Conservation (phyloP, 1,140 invertebrate species). For the Leptoteleia sp. region DNA sequence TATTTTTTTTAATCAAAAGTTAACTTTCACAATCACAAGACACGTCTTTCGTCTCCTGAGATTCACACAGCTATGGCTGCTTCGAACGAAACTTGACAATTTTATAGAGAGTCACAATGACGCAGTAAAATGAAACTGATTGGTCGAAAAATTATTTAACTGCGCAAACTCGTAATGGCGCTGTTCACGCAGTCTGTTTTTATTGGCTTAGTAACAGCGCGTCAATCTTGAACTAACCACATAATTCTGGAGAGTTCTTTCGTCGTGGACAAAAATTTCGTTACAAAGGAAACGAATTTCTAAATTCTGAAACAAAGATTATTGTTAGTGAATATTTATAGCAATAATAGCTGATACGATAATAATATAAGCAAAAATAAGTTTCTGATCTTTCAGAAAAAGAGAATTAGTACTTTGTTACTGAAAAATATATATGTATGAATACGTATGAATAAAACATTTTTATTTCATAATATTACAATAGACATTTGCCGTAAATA, state of each 20-base stretch:
- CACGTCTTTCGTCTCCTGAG: constrained; percentile 10
- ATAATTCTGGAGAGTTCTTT: constrained; percentile 34
- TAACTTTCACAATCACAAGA: constrained; percentile 18
- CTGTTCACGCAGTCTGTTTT: neutral
- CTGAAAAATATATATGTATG: no score
- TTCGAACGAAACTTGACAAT: constrained; percentile 22
- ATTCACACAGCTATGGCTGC: constrained; percentile 8
- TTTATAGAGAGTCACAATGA: constrained; percentile 34
- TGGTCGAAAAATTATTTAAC: neutral
- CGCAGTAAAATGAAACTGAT: constrained; percentile 7
- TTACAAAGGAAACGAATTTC: neutral
- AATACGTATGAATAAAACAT: no score
- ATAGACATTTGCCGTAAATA: no score
- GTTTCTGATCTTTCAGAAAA: no score
- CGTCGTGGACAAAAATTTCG: neutral
- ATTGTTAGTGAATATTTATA: neutral
- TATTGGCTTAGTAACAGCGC: constrained; percentile 33
- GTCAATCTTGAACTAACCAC: constrained; percentile 12
- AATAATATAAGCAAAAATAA: no score
- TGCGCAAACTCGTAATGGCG: constrained; percentile 15
- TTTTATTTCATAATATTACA: no score
- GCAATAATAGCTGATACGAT: no score
- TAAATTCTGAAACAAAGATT: neutral
- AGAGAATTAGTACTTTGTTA: no score
- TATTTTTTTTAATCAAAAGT: neutral